phyloP scores from a whole-genome alignment of 2,113 vertebrate genomes.

The Microcebus tavaratra region DNA sequence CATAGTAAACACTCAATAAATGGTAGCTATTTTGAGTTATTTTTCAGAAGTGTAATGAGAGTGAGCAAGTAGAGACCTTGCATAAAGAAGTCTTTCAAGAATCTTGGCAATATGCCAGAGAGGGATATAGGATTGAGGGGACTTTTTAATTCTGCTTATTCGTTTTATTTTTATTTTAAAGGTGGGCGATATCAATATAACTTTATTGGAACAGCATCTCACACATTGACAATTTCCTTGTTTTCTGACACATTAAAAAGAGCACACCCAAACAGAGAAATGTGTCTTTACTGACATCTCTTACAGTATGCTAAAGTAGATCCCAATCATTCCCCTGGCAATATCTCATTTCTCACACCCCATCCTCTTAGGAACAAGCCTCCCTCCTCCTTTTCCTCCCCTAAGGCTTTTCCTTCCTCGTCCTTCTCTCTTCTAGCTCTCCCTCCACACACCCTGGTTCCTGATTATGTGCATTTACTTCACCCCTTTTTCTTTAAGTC shows the following conservation, averaged over 20 bases:
- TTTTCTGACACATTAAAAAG: background rate
- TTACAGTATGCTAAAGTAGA: background rate
- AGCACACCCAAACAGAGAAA: background rate
- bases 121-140: background rate
- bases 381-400: background rate
- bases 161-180: background rate
- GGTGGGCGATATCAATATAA: background rate
- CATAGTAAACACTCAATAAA: constrained; percentile 57
- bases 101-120: background rate
- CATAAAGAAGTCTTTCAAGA: constrained; percentile 52
- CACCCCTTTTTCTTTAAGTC: background rate
- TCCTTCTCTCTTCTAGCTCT: no score
- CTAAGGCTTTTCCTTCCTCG: background rate
- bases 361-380: background rate
- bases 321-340: background rate
- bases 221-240: background rate
- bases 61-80: background rate
- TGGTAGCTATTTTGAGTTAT: constrained; percentile 30
- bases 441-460: background rate
- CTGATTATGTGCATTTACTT: background rate
- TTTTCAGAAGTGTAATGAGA: constrained; percentile 29
- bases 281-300: background rate
- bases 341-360: background rate
- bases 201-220: background rate
- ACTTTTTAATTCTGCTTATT: background rate